These are phyloP conservation scores for Poeciliopsis occidentalis DNA, from an alignment of 2,113 vertebrate genomes.

Conservation along the genomic window DNA sequence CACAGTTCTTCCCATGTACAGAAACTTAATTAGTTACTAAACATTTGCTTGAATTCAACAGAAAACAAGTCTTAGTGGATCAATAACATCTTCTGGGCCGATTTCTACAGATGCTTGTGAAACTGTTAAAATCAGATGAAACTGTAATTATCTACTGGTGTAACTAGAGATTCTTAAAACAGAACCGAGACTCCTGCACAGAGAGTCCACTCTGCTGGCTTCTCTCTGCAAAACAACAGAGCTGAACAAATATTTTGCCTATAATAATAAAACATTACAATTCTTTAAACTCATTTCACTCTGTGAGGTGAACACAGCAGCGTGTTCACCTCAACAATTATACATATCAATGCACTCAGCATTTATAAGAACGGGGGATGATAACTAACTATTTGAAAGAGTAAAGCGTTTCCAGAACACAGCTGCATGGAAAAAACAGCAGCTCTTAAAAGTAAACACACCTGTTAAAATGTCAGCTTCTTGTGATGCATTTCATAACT, in stretches of 20 bases:
- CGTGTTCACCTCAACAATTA: slow-evolving; percentile 21
- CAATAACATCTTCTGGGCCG: neutral
- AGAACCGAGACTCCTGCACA: slow-evolving; percentile 68
- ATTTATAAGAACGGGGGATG: neutral
- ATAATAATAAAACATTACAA: slow-evolving; percentile 44
- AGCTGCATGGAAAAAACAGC: neutral
- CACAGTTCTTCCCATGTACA: slow-evolving; percentile 54
- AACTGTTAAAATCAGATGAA: slow-evolving; percentile 18
- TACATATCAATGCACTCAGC: slow-evolving; percentile 3
- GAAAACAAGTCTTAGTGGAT: neutral
- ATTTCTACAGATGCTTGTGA: slow-evolving; percentile 20
- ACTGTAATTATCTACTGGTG: neutral
- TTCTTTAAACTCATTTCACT: slow-evolving; percentile 34
- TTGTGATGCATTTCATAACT: neutral
- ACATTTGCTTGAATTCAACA: neutral
- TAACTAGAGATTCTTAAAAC: slow-evolving; percentile 79
- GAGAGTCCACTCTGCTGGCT: slow-evolving; percentile 3
- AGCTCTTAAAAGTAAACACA: neutral
- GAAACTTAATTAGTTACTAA: slow-evolving; percentile 33
- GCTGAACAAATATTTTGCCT: slow-evolving; percentile 15
- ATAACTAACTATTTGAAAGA: neutral
- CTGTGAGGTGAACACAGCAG: slow-evolving; percentile 3
- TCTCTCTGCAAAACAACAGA: slow-evolving; percentile 24
- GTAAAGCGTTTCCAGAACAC: neutral
- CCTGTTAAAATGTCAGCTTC: neutral